Percentiles rank a stretch among this genome's conserved stretches.
phyloP scores from a whole-genome alignment of 53 echinoderm and acorn worm genomes.

The Luidia sarsii region DNA sequence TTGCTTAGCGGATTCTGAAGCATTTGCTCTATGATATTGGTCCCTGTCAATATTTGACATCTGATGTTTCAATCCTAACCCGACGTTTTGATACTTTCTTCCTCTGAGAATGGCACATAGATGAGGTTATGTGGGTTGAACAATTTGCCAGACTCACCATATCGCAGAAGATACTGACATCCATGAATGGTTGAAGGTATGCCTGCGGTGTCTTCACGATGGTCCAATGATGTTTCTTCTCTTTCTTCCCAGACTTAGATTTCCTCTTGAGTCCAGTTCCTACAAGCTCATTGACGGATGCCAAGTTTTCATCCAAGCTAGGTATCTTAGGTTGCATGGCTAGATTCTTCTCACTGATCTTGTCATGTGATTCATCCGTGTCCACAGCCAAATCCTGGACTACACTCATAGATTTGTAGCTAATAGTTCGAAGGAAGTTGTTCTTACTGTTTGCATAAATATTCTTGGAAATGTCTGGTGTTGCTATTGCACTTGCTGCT shows the following conservation, averaged over 20 bases:
- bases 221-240: conserved; percentile 26
- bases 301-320: neutral
- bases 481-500: conserved; percentile 26
- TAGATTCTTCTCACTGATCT: no score
- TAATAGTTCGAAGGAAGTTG: neutral
- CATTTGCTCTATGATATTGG: no score
- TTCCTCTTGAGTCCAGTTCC: neutral
- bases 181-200: conserved; percentile 52
- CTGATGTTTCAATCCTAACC: no score
- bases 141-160: conserved; percentile 45
- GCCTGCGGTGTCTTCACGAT: conserved; percentile 37
- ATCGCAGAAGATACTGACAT: conserved; percentile 52
- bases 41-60: no score
- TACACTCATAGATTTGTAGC: neutral
- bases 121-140: no score
- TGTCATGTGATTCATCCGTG: neutral
- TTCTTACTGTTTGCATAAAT: neutral
- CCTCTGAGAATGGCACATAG: no score
- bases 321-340: no score
- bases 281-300: neutral
- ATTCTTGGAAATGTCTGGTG: neutral
- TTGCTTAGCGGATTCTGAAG: no score
- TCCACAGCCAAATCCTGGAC: neutral
- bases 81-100: no score
- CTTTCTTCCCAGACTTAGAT: conserved; percentile 4